Evolutionary conservation across 2,888 invertebrate species (phyloP), one percentile per base, ranked within the genome.

Genomic region (Papilio protenor): DNA sequence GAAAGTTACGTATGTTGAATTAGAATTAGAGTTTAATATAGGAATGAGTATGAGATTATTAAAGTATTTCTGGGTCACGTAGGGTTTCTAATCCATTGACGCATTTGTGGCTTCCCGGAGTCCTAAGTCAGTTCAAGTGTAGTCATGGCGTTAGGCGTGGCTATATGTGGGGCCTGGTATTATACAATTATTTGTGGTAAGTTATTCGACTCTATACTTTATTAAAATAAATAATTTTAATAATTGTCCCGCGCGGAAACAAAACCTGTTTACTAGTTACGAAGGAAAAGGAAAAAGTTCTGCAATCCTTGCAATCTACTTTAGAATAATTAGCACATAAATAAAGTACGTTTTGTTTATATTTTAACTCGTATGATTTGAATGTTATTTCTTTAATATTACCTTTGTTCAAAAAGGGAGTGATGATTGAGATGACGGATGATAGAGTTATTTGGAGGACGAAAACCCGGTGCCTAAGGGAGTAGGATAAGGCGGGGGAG

Each of bases 101-200:
- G 82, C 76, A 78, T 77, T 81, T 77, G 80, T 86, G 94, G 94
- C 88, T 94, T 93, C 93, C 72, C 79, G 80, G 75, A 79, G 80
- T 81, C 79, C 79, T 80, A 85, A 76, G 59, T 83, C 87, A 88
- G 89, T 87, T 83, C 77, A 80, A 80, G 85, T 80, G 82, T 80
- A 87, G 87, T 86, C 88, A 93, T 94, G 93, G 90, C 89, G 86
- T 86, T 86, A 81, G 94, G 94, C 75, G 83, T 89, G 75, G 83
- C 93, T 80, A 88, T 94, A 82, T 93, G 93, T 84, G 83, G 82
- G 45, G 92, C 93, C 78, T 94, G 94, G 94, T 94, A 91, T 83
- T 94, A 88, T 82, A 94, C 94, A 75, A 94, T 94, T 81, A 83
- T 94, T 69, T 87, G 92, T 81, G 94, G 94, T 94, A 87, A 84